Conservation (phyloP, 2,797 vertebrate species). For the Threskiornis aethiopicus region DNA sequence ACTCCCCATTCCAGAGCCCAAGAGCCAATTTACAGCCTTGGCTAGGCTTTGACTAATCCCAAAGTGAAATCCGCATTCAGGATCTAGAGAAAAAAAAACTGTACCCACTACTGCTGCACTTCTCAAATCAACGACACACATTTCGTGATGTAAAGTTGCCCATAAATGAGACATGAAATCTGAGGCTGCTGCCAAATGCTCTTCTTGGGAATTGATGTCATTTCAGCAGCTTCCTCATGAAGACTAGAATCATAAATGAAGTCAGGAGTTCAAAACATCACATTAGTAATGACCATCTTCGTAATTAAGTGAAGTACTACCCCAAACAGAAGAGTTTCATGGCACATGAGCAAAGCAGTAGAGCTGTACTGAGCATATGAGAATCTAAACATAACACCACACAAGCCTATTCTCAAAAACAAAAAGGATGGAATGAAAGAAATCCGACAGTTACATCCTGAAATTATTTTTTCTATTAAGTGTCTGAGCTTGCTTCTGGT, state of each 20-base stretch:
- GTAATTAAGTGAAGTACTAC: not conserved
- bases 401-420: not conserved
- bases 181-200: not conserved
- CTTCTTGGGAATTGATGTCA: not conserved
- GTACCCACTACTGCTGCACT: not conserved
- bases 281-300: not conserved
- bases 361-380: not conserved
- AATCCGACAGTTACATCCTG: not conserved
- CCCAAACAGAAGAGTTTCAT: not conserved
- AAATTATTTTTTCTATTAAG: not conserved
- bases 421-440: not conserved
- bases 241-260: not conserved
- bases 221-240: not conserved
- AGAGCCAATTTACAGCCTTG: not conserved
- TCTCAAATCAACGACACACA: not conserved
- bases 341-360: not conserved
- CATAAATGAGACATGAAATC: not conserved
- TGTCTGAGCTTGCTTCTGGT: conserved; percentile 10
- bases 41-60: not conserved
- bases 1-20: not conserved
- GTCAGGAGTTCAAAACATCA: not conserved
- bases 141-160: not conserved
- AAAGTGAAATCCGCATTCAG: not conserved
- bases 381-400: not conserved
- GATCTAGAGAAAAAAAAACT: not conserved